Evolutionary conservation across 2,797 vertebrate species (phyloP), one percentile per base, ranked within the genome.

Genomic region (Lepilemur septentrionalis): DNA sequence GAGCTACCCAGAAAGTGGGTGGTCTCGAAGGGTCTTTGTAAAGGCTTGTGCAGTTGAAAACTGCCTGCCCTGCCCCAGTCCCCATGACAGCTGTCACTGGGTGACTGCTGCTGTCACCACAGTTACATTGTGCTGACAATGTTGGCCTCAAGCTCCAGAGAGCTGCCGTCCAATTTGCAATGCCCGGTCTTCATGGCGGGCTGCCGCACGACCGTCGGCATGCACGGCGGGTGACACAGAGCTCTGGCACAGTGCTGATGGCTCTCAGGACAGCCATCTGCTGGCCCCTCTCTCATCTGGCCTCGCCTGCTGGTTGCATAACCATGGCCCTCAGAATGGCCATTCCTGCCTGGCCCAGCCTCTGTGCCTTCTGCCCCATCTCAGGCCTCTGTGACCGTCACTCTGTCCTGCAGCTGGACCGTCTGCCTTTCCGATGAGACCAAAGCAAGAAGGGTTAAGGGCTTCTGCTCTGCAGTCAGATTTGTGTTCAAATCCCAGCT

Each of bases 231-330:
- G 57, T 6, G 10, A 18, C 13, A 35, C 2, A 20, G 10, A 57
- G 41, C 52, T 69, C 22, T 2, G 4, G 38, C 0, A 1, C 13
- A 10, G 17, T 1, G 0, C 48, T 28, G 5, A 3, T 2, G 25
- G 30, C 38, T 41, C 32, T 23, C 35, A 5, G 5, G 76, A 4
- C 46, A 20, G n/a, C 6, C 6, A 12, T 38, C 65, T 35, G 1
- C 52, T 3, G 12, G 15, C 0, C 1, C 17, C 38, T 35, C 32
- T 0, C 35, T 46, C 5, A 0, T 12, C 52, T 38, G 5, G 57
- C 38, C 14, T 91, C 67, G 46, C 46, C 46, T 1, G 8, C 0
- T 41, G 38, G 7, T 10, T 9, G 59, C 41, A n/a, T 2, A 22
- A 18, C 41, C 22, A 23, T 0, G 18, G 48, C 38, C 43, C 23